Conservation (phyloP, 2,888 invertebrate species). For the Xylota segnis region DNA sequence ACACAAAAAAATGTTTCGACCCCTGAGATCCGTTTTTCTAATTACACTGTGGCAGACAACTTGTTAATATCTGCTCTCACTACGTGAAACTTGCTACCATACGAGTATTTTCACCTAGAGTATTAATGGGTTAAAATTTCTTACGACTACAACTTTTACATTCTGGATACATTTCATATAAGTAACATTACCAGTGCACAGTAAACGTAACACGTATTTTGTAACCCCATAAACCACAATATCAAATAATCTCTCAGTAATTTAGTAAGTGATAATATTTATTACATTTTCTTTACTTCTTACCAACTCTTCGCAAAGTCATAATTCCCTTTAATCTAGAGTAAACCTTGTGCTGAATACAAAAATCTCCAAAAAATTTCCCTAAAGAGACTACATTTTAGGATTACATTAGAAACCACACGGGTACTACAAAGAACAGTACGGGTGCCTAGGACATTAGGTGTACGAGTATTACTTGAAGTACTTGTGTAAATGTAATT, state of each 20-base stretch:
- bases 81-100: neutral
- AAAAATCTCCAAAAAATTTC: slow-evolving; percentile 32
- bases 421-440: slow-evolving; percentile 10
- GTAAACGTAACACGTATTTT: slow-evolving; percentile 9
- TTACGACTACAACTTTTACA: slow-evolving; percentile 13
- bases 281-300: slow-evolving; percentile 15
- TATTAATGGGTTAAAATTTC: neutral
- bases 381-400: slow-evolving; percentile 23
- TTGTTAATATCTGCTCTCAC: too few relatives aligned
- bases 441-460: neutral
- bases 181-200: slow-evolving; percentile 4
- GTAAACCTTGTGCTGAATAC: slow-evolving; percentile 24
- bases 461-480: neutral
- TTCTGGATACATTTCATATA: slow-evolving; percentile 18
- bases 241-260: slow-evolving; percentile 34
- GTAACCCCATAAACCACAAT: slow-evolving; percentile 27
- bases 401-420: slow-evolving; percentile 17
- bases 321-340: slow-evolving; percentile 44
- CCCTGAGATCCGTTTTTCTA: too few relatives aligned
- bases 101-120: neutral
- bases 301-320: slow-evolving; percentile 11
- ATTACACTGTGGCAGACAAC: too few relatives aligned
- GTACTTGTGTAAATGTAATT: slow-evolving; percentile 25
- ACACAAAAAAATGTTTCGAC: too few relatives aligned
- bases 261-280: slow-evolving; percentile 49